Evolutionary conservation across 2,113 vertebrate genomes (phyloP).

Genomic region (Notarius quadriscutis): DNA sequence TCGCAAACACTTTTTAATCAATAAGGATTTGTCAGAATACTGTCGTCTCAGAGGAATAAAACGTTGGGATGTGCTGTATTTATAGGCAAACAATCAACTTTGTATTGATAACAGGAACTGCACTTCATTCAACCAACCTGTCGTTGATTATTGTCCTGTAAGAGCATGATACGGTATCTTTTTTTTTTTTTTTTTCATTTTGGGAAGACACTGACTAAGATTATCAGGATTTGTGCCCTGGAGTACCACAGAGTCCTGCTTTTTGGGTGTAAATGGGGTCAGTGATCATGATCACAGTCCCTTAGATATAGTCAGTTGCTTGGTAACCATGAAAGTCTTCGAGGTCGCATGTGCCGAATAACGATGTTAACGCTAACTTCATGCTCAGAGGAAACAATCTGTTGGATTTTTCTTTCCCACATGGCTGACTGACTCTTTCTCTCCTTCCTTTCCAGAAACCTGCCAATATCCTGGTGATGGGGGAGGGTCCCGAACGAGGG

Average conservation of each 20-base stretch:
- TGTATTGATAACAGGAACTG: background rate
- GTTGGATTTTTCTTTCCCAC: background rate
- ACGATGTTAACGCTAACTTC: no score
- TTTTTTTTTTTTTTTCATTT: no score
- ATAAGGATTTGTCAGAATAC: background rate
- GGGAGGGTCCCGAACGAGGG: constrained; percentile 88
- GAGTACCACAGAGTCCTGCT: no score
- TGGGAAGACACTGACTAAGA: no score
- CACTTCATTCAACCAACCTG: background rate
- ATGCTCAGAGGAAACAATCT: no score
- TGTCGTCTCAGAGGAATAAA: background rate
- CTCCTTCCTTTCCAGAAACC: constrained; percentile 80
- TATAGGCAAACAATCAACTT: background rate
- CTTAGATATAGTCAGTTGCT: no score
- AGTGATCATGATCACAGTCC: no score
- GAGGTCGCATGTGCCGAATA: no score
- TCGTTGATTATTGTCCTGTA: background rate
- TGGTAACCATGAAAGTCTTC: no score
- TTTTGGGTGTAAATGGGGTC: no score
- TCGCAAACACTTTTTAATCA: background rate
- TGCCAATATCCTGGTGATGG: constrained; percentile 94
- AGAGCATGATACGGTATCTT: background rate
- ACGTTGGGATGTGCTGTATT: background rate
- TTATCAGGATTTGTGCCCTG: no score
- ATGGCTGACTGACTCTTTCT: background rate